Base-by-base conservation (phyloP, 2,888 invertebrate genomes). In the Dorcus parallelipipedus region DNA sequence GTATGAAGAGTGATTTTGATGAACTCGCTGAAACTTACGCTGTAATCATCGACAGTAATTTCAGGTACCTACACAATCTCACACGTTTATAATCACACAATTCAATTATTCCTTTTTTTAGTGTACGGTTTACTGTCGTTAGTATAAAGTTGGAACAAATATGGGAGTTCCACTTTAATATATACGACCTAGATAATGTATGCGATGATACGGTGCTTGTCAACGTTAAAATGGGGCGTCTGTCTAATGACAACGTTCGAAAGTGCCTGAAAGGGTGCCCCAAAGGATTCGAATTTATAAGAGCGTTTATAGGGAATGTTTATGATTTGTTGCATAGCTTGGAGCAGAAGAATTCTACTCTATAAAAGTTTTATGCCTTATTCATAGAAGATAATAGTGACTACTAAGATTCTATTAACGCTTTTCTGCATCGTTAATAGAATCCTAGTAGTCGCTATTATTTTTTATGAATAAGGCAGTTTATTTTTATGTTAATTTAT, bases 231-330 rank as follows among this genome's bases (percentile, higher is more conserved):
- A 8, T 52, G n/a, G 56, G 56, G 10, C 23, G 38, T 38, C 38
- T 51, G 8, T 20, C 40, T 43, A 45, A 56, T 14, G 47, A 40
- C 4, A 45, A 45, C 39, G 52, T 56, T 39, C 10, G 52, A 5
- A 51, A 39, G 39, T 56, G 56, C 14, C n/a, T 50, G 43, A 45
- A 45, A 6, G 52, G 26, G 9, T 52, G 52, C 20, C 52, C 52
- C 6, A 56, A 39, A 39, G 56, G 56, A 8, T 50, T 56, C 47
- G 26, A 20, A 4, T 56, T 56, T 47, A 40, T 51, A 10, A 51
- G 42, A 40, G 26, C 42, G 0, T 56, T 51, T 17, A 38, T 54
- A 14, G 26, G 23, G 20, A 33, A 14, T 23, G 17, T 54, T 10
- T 10, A 48, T 48, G 42, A 40, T 40, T n/a, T 48, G 10, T 6